Conservation (phyloP, 2,888 invertebrate species). For the Coelogynopora nodosa region DNA sequence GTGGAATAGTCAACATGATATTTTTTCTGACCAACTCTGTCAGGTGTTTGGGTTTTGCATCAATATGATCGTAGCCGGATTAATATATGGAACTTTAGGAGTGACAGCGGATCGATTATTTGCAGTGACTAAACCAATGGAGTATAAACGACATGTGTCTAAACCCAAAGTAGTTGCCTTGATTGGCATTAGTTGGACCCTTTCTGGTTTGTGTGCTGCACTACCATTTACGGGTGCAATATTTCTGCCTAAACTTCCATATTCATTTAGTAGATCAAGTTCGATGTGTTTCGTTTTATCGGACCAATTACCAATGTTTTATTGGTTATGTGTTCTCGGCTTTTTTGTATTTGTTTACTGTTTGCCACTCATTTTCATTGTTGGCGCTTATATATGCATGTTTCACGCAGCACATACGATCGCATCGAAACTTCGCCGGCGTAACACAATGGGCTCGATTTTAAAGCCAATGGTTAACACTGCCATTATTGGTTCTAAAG, state of each 20-base stretch:
- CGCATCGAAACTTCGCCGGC: neutral
- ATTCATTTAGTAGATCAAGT: neutral
- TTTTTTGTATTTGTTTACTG: conserved; percentile 15
- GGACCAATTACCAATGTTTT: neutral
- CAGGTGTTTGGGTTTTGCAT: neutral
- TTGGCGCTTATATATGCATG: neutral
- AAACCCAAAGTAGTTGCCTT: neutral
- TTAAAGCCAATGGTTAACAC: neutral
- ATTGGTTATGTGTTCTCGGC: neutral
- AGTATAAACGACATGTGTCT: neutral
- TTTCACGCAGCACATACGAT: conserved; percentile 16
- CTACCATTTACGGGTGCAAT: conserved; percentile 4
- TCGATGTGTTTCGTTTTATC: conserved; percentile 12
- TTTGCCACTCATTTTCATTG: conserved; percentile 17
- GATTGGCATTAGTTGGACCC: neutral
- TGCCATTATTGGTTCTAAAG: neutral
- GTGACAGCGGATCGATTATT: conserved; percentile 11
- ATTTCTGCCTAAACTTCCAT: neutral
- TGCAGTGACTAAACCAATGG: neutral
- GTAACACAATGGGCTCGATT: conserved; percentile 6
- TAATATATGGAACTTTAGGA: neutral
- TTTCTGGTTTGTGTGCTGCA: neutral
- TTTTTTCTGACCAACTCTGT: neutral
- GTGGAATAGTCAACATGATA: neutral
- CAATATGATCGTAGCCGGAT: neutral